Percentiles rank a stretch among this genome's conserved stretches.
phyloP scores from a whole-genome alignment of 2,888 invertebrate species.

The Lasioglossum pauxillum region DNA sequence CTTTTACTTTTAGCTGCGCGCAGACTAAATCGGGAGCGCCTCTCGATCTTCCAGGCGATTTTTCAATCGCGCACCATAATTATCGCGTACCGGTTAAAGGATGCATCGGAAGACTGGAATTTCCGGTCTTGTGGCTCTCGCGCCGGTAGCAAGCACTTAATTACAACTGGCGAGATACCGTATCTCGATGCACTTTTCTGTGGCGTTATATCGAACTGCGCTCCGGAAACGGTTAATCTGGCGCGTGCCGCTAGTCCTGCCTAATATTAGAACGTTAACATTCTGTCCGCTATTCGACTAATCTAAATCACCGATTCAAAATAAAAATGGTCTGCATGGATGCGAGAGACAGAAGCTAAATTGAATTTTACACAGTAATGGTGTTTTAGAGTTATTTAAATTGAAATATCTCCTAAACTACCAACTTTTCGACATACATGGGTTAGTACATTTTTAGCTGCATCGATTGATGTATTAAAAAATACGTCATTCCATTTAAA shows the following conservation, averaged over 20 bases:
- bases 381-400: too few species aligned
- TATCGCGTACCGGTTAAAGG: conserved; percentile 29
- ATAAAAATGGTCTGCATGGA: too few species aligned
- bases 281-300: not conserved
- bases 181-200: conserved; percentile 39
- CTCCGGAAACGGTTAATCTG: conserved; percentile 27
- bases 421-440: too few species aligned
- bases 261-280: not conserved
- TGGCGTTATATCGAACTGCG: conserved; percentile 3
- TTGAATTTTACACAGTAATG: too few species aligned
- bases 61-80: conserved; percentile 28
- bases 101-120: conserved; percentile 16
- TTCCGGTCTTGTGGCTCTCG: conserved; percentile 39
- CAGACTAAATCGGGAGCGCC: not conserved
- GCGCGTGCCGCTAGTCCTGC: conserved; percentile 9
- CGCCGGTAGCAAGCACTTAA: conserved; percentile 39
- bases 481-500: too few species aligned
- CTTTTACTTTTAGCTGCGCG: conserved; percentile 33
- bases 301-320: not conserved
- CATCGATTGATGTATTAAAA: too few species aligned
- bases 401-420: too few species aligned
- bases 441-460: too few species aligned
- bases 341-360: too few species aligned
- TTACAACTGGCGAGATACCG: conserved; percentile 37
- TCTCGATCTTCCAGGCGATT: not conserved